A percentile compares a stretch with the other conserved stretches of the same genome.
Conservation (phyloP, 2,888 invertebrate genomes). For the Actias luna region DNA sequence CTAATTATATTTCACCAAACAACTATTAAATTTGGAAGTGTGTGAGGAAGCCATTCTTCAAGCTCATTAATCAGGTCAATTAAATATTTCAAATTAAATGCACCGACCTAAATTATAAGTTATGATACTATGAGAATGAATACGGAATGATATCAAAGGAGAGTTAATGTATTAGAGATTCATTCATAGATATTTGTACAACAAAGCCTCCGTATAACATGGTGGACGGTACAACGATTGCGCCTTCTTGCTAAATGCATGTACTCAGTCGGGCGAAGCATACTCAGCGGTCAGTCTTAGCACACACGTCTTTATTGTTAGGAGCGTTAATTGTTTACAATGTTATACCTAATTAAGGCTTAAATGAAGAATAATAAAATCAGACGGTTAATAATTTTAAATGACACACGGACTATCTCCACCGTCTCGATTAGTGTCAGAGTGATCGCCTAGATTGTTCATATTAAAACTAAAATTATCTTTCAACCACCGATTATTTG, state of each 20-base stretch:
- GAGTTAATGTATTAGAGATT: constrained; percentile 55
- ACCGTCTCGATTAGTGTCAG: neutral
- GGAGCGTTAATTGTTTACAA: constrained; percentile 18
- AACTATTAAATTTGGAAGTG: too few species aligned
- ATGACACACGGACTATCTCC: neutral
- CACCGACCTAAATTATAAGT: too few species aligned
- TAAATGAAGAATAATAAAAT: constrained; percentile 6
- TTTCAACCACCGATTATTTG: neutral
- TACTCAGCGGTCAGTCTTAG: constrained; percentile 56
- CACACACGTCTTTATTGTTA: constrained; percentile 42
- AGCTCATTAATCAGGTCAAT: too few species aligned
- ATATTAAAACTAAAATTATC: neutral
- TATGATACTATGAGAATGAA: neutral
- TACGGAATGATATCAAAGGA: neutral
- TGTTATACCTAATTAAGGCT: constrained; percentile 9
- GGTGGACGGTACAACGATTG: constrained; percentile 45
- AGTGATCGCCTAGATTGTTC: neutral
- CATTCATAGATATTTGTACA: constrained; percentile 60
- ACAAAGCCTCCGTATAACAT: constrained; percentile 71
- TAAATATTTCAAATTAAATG: too few species aligned
- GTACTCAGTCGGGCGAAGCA: constrained; percentile 61
- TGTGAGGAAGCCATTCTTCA: too few species aligned
- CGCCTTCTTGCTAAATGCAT: constrained; percentile 56
- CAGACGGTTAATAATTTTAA: neutral
- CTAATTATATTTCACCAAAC: neutral